Conservation (phyloP, 2,797 vertebrate genomes). For the Varecia variegata region DNA sequence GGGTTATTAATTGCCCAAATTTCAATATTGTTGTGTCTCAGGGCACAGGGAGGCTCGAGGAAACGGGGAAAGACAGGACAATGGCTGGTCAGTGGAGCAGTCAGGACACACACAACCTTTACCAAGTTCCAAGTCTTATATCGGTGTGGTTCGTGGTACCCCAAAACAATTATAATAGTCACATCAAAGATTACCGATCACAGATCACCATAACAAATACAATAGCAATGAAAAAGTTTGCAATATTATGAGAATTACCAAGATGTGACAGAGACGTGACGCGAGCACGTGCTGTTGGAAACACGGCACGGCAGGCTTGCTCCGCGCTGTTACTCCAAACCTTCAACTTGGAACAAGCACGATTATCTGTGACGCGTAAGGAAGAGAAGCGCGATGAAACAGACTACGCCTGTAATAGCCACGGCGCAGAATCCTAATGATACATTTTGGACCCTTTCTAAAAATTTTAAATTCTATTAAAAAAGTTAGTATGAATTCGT, state of each 20-base stretch:
- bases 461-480: neutral
- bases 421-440: neutral
- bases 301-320: neutral
- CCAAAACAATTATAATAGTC: no score
- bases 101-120: no score
- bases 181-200: neutral
- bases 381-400: neutral
- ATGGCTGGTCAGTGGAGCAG: no score
- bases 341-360: no score
- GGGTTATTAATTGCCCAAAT: no score
- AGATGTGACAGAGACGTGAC: neutral
- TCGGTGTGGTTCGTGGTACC: no score
- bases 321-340: no score
- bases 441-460: neutral
- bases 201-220: neutral
- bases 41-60: no score
- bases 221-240: neutral
- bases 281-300: neutral
- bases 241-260: no score
- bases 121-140: no score
- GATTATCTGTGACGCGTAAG: neutral
- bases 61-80: no score
- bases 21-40: no score
- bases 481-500: neutral
- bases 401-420: neutral